Base-by-base conservation (phyloP, 2,797 vertebrate species). In the Spatula versicolor region DNA sequence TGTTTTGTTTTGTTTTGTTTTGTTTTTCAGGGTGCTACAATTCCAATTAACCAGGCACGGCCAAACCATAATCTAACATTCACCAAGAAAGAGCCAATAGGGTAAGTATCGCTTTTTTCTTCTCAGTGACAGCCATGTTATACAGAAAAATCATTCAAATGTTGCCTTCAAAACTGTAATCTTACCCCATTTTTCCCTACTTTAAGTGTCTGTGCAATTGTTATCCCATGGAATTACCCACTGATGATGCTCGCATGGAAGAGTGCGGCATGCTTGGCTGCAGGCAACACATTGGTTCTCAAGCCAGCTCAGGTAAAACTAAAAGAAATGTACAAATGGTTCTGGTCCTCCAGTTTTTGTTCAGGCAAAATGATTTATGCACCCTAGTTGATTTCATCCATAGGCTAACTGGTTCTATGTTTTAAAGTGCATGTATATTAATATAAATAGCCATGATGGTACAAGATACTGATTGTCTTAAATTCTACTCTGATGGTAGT, bases 161-260 rank as follows among this genome's bases (percentile, higher is more conserved):
- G 37, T 11, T 52, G 30, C 30, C 56, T 41, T 81, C 31, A 83
- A 19, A 83, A 78, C 23, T 4, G 2, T 56, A 46, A 93, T 76
- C 79, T 85, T 73, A 50, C 19, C 50, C 18, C 39, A 8, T 31
- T 66, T 96, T 78, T 52, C 73, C 25, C 20, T 92, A 13, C 69
- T 64, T 87, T 71, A 91, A 99, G 99, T 4, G 99, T 99, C 82
- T 99, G 99, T 86, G 99, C 99, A 83, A 99, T 99, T 26, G 96
- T 99, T 83, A 99, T 99, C 76, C 99, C 99, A 7, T 99, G 99
- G 99, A 99, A 99, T 94, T 99, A 99, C 85, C 99, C 99, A 0
- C 98, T 99, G 54, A 99, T 99, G 99, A 99, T 99, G 99, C 96
- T 99, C 93, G 99, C 99, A 0, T 99, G 99, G 99, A 99, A 99